Evolutionary conservation across 1,140 invertebrate species (phyloP).

Genomic region (Zeugodacus cucurbitae): DNA sequence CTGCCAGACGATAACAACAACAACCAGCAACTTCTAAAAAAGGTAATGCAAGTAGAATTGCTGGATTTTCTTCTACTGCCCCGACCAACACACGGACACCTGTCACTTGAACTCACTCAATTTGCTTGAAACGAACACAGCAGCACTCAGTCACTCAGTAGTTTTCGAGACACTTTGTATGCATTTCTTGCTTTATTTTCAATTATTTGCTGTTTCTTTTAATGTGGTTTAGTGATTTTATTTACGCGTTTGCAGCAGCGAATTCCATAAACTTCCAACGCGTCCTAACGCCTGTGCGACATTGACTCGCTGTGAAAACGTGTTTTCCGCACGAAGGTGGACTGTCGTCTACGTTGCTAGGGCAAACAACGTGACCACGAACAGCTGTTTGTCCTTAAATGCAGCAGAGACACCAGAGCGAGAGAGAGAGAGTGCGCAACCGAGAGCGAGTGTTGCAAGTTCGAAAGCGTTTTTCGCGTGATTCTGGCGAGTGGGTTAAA

Average conservation of each 20-base stretch:
- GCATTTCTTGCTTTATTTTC: not conserved
- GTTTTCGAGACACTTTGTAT: not conserved
- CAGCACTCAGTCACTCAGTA: not conserved
- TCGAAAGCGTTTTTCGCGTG: not conserved
- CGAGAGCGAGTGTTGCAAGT: not conserved
- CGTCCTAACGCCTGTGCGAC: not conserved
- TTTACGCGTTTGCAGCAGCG: not conserved
- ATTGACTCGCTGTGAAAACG: not conserved
- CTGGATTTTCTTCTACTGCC: not conserved
- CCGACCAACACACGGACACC: not conserved
- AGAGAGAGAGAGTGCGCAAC: not conserved
- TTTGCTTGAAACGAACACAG: not conserved
- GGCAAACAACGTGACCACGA: conserved; percentile 13
- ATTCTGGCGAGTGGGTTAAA: not conserved
- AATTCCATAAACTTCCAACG: conserved; percentile 12
- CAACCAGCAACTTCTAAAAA: not conserved
- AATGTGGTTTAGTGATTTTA: not conserved
- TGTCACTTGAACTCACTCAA: not conserved
- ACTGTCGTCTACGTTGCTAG: not conserved
- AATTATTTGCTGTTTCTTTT: not conserved
- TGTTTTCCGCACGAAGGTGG: conserved; percentile 4
- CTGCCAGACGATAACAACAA: not conserved
- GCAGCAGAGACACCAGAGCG: not conserved
- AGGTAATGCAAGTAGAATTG: not conserved
- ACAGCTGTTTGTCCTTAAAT: conserved; percentile 27